These are phyloP conservation scores for Subacronicta megacephala DNA, from an alignment of 2,888 invertebrate genomes.

Conservation along the genomic window DNA sequence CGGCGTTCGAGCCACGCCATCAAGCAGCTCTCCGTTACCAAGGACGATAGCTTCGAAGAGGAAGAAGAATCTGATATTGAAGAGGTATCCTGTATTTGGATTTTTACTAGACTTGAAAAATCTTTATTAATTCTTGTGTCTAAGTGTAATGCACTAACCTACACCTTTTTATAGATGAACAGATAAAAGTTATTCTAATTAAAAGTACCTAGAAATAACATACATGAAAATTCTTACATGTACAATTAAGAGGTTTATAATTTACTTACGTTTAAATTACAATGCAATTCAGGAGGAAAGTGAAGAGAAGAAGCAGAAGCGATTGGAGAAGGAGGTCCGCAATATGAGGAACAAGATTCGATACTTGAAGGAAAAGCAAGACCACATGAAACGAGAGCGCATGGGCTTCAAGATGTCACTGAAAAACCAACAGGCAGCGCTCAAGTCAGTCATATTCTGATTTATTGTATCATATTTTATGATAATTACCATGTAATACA, in stretches of 20 bases:
- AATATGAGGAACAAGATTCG: slow-evolving; percentile 92
- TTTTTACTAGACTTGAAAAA: background rate
- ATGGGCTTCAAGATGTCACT: slow-evolving; percentile 94
- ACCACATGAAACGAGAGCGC: slow-evolving; percentile 94
- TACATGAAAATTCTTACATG: no score
- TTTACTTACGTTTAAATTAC: background rate
- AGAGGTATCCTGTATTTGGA: slow-evolving; percentile 72
- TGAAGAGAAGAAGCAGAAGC: slow-evolving; percentile 90
- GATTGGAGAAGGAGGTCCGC: slow-evolving; percentile 90
- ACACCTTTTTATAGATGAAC: no score
- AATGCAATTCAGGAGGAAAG: slow-evolving; percentile 83
- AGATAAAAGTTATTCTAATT: no score
- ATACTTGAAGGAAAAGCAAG: slow-evolving; percentile 92
- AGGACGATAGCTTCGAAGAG: slow-evolving; percentile 88
- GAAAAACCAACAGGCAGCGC: slow-evolving; percentile 94
- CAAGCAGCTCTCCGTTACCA: slow-evolving; percentile 85
- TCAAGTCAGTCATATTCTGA: slow-evolving; percentile 88
- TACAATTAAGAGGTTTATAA: no score
- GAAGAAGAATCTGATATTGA: slow-evolving; percentile 88
- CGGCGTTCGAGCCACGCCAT: slow-evolving; percentile 87
- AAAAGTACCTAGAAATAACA: no score
- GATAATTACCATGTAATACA: no score
- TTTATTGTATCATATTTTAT: no score
- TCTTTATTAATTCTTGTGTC: background rate
- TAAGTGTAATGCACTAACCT: no score